These are phyloP conservation scores for Dromaius novaehollandiae DNA, from an alignment of 2,113 vertebrate species.

Conservation along the genomic window DNA sequence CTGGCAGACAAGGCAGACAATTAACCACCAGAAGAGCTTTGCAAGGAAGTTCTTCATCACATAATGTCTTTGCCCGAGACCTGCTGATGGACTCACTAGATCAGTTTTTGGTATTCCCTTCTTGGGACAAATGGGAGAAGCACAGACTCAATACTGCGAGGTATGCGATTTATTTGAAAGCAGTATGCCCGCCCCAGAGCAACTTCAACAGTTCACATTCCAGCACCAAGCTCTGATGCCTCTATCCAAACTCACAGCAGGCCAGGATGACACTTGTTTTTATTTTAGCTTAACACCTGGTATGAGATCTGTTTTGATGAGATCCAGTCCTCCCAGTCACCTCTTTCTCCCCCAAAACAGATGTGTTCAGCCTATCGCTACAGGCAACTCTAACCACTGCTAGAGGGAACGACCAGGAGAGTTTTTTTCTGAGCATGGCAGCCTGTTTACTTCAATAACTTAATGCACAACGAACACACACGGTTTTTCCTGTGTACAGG, in stretches of 20 bases:
- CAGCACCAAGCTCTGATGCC: neutral
- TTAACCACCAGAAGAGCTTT: neutral
- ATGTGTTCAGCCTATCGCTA: no score
- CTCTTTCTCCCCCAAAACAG: neutral
- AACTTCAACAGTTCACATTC: fast-evolving
- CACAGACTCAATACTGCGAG: fast-evolving
- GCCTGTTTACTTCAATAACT: no score
- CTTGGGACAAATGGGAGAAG: fast-evolving
- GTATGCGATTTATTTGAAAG: fast-evolving
- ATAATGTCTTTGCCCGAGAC: fast-evolving
- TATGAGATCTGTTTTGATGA: fast-evolving
- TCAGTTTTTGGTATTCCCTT: neutral
- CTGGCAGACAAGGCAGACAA: neutral
- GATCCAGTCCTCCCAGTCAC: neutral
- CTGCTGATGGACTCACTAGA: fast-evolving
- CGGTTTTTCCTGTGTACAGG: fast-evolving
- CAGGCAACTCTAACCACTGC: neutral
- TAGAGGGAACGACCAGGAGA: neutral
- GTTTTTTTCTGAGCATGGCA: neutral
- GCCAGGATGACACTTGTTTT: fast-evolving
- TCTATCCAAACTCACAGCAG: neutral
- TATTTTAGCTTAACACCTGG: no score
- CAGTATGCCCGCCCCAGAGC: neutral
- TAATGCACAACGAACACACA: fast-evolving
- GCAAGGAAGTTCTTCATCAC: neutral